A percentile compares a stretch with the other conserved stretches of the same genome.
Evolutionary conservation across 2,113 vertebrate species (phyloP).

Genomic region (Cryptoleucopteryx plumbea): DNA sequence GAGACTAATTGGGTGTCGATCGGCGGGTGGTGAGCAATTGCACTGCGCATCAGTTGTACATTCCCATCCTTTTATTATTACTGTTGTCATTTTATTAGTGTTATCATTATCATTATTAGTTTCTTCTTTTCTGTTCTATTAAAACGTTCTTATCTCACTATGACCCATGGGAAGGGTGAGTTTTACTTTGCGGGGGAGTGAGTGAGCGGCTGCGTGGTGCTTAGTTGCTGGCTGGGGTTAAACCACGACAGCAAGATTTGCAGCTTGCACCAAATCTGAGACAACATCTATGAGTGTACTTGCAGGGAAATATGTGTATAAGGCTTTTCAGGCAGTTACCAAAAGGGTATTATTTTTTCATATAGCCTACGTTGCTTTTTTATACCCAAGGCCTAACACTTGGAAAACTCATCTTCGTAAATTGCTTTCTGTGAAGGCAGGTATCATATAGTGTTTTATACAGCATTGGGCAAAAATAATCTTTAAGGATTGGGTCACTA

Average conservation of each 20-base stretch:
- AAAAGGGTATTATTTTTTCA: not conserved
- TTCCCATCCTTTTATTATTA: too few species aligned
- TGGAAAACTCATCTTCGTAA: not conserved
- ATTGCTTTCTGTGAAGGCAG: not conserved
- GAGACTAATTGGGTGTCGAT: too few species aligned
- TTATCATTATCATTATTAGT: too few species aligned
- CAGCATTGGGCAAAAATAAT: not conserved
- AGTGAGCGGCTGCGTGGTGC: too few species aligned
- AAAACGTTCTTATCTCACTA: too few species aligned
- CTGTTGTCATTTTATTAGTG: too few species aligned
- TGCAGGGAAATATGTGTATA: not conserved
- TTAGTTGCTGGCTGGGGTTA: too few species aligned
- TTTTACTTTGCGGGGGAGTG: too few species aligned
- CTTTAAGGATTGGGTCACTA: conserved; percentile 59
- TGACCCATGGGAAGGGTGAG: too few species aligned
- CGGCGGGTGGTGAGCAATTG: too few species aligned
- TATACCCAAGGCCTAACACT: not conserved
- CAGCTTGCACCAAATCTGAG: not conserved
- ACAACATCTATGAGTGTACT: not conserved
- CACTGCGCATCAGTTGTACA: too few species aligned
- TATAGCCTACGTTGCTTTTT: not conserved
- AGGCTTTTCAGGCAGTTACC: not conserved
- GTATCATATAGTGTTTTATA: not conserved
- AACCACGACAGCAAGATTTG: not conserved
- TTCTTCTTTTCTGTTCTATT: too few species aligned